phyloP scores from a whole-genome alignment of 2,113 vertebrate genomes.

The human region DNA sequence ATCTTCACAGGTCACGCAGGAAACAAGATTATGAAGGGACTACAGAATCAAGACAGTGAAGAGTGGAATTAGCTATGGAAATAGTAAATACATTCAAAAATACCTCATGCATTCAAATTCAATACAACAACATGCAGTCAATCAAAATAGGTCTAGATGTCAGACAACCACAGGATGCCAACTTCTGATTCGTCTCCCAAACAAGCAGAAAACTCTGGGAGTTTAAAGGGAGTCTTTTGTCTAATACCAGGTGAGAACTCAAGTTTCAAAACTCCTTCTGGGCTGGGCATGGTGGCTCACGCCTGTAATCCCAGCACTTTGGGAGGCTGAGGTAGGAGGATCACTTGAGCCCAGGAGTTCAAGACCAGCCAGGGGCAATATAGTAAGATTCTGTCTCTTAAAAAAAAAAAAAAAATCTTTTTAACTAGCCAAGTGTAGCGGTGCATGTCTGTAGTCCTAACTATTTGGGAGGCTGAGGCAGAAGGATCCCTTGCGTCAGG shows the following conservation, averaged over 20 bases:
- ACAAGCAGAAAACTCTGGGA: background rate
- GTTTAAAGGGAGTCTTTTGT: background rate
- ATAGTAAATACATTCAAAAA: background rate
- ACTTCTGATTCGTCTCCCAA: background rate
- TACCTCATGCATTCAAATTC: background rate
- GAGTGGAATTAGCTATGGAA: background rate
- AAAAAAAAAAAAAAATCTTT: too few species aligned
- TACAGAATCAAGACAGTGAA: background rate
- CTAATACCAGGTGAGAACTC: background rate
- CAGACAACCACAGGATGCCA: background rate
- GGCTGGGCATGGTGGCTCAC: background rate
- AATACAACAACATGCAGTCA: background rate
- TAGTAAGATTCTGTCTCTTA: too few species aligned
- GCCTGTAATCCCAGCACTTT: background rate
- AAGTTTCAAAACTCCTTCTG: slow-evolving; percentile 1
- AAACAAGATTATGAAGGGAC: background rate
- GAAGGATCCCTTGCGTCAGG: background rate
- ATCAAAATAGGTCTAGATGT: background rate
- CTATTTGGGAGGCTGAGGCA: background rate
- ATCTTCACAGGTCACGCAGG: background rate
- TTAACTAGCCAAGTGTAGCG: too few species aligned
- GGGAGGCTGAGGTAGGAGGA: background rate
- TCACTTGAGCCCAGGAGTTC: background rate
- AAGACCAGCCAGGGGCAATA: too few species aligned
- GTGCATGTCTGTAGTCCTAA: background rate